phyloP scores from a whole-genome alignment of 2,113 vertebrate genomes.

The Rhinogobius similis region DNA sequence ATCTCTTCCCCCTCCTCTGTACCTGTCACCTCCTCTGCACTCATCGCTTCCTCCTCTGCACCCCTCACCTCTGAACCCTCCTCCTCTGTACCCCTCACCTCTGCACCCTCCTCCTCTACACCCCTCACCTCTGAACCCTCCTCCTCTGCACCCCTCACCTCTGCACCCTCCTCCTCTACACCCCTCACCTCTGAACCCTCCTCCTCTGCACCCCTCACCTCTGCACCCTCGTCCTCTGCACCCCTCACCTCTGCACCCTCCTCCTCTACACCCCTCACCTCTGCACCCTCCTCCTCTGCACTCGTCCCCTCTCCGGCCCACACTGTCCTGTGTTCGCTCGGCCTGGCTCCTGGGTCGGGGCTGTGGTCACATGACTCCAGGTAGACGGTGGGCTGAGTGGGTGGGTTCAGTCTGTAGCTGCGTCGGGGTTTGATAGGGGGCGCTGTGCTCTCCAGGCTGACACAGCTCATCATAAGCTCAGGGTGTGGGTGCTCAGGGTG shows the following conservation, averaged over 20 bases:
- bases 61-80: background rate
- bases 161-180: background rate
- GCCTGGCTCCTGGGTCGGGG: background rate
- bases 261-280: background rate
- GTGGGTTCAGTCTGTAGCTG: constrained; percentile 42
- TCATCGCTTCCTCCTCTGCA: background rate
- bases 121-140: background rate
- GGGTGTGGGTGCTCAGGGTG: background rate
- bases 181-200: background rate
- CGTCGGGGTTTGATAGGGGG: constrained; percentile 62
- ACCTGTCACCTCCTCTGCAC: background rate
- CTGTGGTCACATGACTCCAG: constrained; percentile 38
- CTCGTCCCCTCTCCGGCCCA: background rate
- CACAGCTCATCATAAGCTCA: background rate
- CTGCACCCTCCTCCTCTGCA: background rate
- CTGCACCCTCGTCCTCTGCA: background rate
- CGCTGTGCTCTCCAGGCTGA: background rate
- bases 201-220: constrained; percentile 8
- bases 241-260: background rate
- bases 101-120: background rate
- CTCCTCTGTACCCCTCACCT: background rate
- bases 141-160: background rate
- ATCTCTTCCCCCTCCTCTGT: background rate
- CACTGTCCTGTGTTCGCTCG: too few relatives aligned
- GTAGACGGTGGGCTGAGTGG: constrained; percentile 3